These are phyloP conservation scores for Sandelia bainsii DNA, from an alignment of 2,797 vertebrate species.

Conservation along the genomic window DNA sequence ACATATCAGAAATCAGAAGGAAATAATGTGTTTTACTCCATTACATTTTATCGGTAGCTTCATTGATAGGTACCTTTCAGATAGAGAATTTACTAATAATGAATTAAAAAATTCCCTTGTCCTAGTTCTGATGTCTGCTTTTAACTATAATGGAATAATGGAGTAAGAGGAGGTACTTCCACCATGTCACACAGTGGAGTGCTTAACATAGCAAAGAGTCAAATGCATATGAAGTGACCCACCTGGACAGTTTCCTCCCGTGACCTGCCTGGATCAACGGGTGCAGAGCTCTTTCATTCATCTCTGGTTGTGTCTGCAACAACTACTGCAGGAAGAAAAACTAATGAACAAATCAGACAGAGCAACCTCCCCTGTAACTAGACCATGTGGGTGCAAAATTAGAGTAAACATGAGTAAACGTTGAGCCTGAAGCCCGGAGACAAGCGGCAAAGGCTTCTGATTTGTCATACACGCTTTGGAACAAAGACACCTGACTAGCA, in stretches of 20 bases:
- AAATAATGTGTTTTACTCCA: not conserved
- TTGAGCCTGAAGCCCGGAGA: not conserved
- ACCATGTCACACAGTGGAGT: not conserved
- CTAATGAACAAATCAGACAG: not conserved
- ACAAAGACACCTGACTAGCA: constrained; percentile 25
- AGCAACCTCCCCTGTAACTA: not conserved
- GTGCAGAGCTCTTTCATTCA: constrained; percentile 69
- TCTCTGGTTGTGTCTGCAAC: constrained; percentile 54
- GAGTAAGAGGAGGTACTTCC: no score
- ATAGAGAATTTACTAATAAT: no score
- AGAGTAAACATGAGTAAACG: not conserved
- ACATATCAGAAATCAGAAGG: not conserved
- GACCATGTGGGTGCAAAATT: not conserved
- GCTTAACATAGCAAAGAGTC: not conserved
- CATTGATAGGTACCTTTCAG: no score
- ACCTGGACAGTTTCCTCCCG: constrained; percentile 81
- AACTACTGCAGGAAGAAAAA: constrained; percentile 53
- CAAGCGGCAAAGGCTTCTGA: not conserved
- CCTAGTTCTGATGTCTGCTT: no score
- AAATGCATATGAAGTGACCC: constrained; percentile 11
- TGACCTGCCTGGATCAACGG: constrained; percentile 76
- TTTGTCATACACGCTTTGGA: constrained; percentile 8
- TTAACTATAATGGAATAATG: no score
- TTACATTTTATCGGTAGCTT: no score
- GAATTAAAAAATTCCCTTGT: no score